phyloP scores from a whole-genome alignment of 2,888 invertebrate species.

The Brachynemurus nebulosus region DNA sequence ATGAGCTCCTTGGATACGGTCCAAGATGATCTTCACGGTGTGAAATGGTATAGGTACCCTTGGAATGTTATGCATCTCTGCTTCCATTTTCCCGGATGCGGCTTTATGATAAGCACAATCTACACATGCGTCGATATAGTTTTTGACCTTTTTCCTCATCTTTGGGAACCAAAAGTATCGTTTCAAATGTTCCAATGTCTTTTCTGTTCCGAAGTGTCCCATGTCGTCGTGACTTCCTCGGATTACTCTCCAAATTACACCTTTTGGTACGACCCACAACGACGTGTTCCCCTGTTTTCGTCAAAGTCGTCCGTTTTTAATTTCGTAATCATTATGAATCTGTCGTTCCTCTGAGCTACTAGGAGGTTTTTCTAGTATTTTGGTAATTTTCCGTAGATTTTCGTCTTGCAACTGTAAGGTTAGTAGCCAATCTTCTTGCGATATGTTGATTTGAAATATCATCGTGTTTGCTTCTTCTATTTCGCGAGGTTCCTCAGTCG shows the following conservation, averaged over 20 bases:
- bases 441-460: too few species aligned
- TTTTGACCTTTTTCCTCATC: conserved; percentile 10
- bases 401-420: too few species aligned
- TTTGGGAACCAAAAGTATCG: conserved; percentile 13
- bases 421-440: too few species aligned
- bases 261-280: neutral
- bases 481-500: neutral
- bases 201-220: conserved; percentile 12
- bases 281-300: neutral
- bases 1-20: neutral
- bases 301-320: neutral
- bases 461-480: too few species aligned
- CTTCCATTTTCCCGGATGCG: neutral
- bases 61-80: neutral
- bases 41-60: neutral
- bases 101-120: conserved; percentile 9
- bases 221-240: conserved; percentile 8
- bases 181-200: conserved; percentile 7
- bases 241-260: neutral
- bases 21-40: neutral
- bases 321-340: too few species aligned
- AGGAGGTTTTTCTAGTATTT: too few species aligned
- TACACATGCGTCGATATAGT: conserved; percentile 11
- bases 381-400: too few species aligned
- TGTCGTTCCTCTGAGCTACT: too few species aligned